Evolutionary conservation across 37 sponge, comb jelly and placozoan genomes (phyloP).

Genomic region (Bolinopsis microptera): DNA sequence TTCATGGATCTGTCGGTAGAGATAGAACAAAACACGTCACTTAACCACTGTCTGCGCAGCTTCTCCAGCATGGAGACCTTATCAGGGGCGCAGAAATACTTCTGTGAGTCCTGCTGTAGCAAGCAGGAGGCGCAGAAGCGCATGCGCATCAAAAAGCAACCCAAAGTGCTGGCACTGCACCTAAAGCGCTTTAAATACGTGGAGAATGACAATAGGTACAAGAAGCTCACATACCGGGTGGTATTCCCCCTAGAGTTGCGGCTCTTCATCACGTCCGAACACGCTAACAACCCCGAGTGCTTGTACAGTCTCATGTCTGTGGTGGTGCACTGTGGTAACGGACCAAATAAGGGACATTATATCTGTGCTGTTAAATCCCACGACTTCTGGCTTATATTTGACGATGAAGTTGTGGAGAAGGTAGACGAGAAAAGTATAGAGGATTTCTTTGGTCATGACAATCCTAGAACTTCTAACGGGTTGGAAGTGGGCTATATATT

Average conservation of each 20-base stretch:
- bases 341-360: slow-evolving; percentile 95
- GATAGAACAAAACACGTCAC: slow-evolving; percentile 92
- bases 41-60: slow-evolving; percentile 86
- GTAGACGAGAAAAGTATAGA: slow-evolving; percentile 90
- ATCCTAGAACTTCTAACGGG: slow-evolving; percentile 68
- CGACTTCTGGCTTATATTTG: slow-evolving; percentile 87
- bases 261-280: slow-evolving; percentile 91
- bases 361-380: slow-evolving; percentile 87
- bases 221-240: slow-evolving; percentile 91
- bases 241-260: slow-evolving; percentile 95
- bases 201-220: slow-evolving; percentile 79
- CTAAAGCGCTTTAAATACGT: slow-evolving; percentile 97
- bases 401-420: slow-evolving; percentile 83
- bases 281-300: slow-evolving; percentile 75
- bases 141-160: slow-evolving; percentile 86
- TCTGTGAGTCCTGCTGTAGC: slow-evolving; percentile 96
- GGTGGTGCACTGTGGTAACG: slow-evolving; percentile 96
- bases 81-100: slow-evolving; percentile 84
- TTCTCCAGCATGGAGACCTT: slow-evolving; percentile 89
- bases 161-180: slow-evolving; percentile 89
- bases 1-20: slow-evolving; percentile 97
- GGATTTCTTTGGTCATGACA: slow-evolving; percentile 89
- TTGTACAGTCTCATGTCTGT: slow-evolving; percentile 92
- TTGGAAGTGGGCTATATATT: slow-evolving; percentile 92
- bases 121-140: slow-evolving; percentile 97